Percentiles rank a stretch among this genome's conserved stretches.
phyloP scores from a whole-genome alignment of 2,797 vertebrate genomes.

The Brachymystax lenok region DNA sequence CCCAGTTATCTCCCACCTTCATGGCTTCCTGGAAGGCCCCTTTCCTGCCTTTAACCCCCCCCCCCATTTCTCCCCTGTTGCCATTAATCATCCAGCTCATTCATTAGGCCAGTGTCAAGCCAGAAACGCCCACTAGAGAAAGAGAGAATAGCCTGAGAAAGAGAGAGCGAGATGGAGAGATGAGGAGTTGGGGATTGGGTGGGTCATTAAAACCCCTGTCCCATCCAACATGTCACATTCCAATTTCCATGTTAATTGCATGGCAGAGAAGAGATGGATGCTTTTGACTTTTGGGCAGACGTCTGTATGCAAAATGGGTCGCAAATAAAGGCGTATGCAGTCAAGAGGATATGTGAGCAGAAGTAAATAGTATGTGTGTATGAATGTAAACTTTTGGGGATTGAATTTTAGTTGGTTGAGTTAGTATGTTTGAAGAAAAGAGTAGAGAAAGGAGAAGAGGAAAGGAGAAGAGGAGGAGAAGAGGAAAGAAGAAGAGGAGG shows the following conservation, averaged over 20 bases:
- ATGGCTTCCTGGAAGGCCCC: neutral
- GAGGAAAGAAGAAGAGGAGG: neutral
- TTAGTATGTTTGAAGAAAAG: neutral
- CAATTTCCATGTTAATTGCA: constrained; percentile 81
- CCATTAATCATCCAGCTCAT: constrained; percentile 78
- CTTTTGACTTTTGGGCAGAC: constrained; percentile 60
- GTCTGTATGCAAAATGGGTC: constrained; percentile 55
- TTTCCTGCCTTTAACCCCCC: neutral
- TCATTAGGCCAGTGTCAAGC: constrained; percentile 73
- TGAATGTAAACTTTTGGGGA: constrained; percentile 6
- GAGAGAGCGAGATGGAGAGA: constrained; percentile 28
- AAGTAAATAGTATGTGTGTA: neutral
- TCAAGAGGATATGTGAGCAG: constrained; percentile 23
- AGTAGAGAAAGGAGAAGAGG: neutral
- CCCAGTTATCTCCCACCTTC: neutral
- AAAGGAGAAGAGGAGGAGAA: neutral
- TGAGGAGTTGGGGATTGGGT: constrained; percentile 35
- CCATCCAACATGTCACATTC: constrained; percentile 63
- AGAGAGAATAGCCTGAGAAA: constrained; percentile 19
- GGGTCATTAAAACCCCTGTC: constrained; percentile 40
- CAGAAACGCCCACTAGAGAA: constrained; percentile 59
- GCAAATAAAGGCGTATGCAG: constrained; percentile 51
- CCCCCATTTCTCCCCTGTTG: constrained; percentile 17
- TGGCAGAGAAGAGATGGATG: constrained; percentile 72
- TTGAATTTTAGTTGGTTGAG: neutral